Percentiles rank a stretch among this genome's conserved stretches.
Conservation (phyloP, 2,113 vertebrate species). For the Synchiropus splendidus region DNA sequence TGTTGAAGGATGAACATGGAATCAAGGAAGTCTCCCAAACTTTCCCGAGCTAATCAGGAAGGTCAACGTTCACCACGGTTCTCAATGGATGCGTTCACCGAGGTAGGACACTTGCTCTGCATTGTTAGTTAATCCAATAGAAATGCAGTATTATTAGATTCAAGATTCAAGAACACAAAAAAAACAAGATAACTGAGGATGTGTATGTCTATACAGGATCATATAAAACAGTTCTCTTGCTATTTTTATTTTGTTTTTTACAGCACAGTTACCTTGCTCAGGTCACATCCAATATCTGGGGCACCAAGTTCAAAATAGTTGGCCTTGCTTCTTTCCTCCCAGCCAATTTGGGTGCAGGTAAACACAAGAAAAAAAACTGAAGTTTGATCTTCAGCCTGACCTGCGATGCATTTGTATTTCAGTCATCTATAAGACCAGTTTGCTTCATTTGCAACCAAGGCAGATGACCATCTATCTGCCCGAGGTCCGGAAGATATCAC, state of each 20-base stretch:
- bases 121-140: neutral
- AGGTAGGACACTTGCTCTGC: constrained; percentile 62
- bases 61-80: constrained; percentile 88
- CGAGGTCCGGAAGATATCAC: constrained; percentile 91
- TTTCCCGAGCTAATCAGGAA: constrained; percentile 83
- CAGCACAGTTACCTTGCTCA: constrained; percentile 99
- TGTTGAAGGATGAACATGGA: constrained; percentile 85
- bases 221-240: too few relatives aligned
- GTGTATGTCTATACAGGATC: too few relatives aligned
- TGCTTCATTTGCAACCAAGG: constrained; percentile 93
- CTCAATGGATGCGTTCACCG: constrained; percentile 89
- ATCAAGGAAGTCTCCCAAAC: constrained; percentile 91
- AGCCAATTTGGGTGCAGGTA: constrained; percentile 98
- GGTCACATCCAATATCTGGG: constrained; percentile 99
- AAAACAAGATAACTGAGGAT: too few relatives aligned
- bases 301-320: constrained; percentile 99
- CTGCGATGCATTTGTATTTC: constrained; percentile 10
- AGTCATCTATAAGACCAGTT: constrained; percentile 99
- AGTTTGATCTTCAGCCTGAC: neutral
- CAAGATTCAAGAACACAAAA: too few relatives aligned
- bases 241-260: too few relatives aligned
- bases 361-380: neutral
- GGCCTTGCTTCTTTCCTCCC: constrained; percentile 95
- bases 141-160: too few relatives aligned
- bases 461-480: constrained; percentile 99